Base-by-base conservation (phyloP, 2,888 invertebrate species). In the Tanypteryx hageni region DNA sequence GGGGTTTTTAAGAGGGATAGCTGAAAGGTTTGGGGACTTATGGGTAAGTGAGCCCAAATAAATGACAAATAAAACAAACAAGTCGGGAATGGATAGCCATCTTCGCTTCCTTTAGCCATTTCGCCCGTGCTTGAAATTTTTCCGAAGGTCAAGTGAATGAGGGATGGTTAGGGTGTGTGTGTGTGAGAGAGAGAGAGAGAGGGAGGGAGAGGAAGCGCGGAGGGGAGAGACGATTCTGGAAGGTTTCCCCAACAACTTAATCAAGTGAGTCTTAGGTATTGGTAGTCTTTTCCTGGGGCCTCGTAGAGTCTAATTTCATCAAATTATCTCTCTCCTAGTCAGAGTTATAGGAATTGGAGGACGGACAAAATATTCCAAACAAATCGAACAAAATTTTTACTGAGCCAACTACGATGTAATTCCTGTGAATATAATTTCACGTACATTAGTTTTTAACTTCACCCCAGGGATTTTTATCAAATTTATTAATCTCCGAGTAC, bases 111-210 rank as follows among this genome's bases (percentile, higher is more conserved):
- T 85, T 27, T 13, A 16, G 58, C 85, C 59, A 86, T 86, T 89
- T 89, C 56, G 89, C 44, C 64, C 89, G 64, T 64, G 89, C 89
- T 89, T 64, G 89, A 89, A 89, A 89, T 89, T 89, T 89, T 89
- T 89, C 64, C 89, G 89, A 89, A 89, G 89, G 89, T 89, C 89
- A 89, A 89, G 89, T 89, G 89, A 44, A 89, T 89, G 89, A 89
- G 64, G 44, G 44, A 89, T 89, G 89, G 64, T n/a, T 11, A 83
- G 56, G 57, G 57, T 44, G n/a, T 57, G 57, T 9, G 13, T 44
- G 83, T 18, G 10, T 16, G 83, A 57, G 16, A 82, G 44, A 44
- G 44, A 82, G 82, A 83, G 44, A 57, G 83, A 7, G 57, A 56
- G 14, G 56, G 83, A 57, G 83, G 57, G 18, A 83, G 44, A 44